Percentiles rank a stretch among this genome's conserved stretches.
phyloP scores from a whole-genome alignment of 2,113 vertebrate genomes.

The Dicentrarchus labrax region DNA sequence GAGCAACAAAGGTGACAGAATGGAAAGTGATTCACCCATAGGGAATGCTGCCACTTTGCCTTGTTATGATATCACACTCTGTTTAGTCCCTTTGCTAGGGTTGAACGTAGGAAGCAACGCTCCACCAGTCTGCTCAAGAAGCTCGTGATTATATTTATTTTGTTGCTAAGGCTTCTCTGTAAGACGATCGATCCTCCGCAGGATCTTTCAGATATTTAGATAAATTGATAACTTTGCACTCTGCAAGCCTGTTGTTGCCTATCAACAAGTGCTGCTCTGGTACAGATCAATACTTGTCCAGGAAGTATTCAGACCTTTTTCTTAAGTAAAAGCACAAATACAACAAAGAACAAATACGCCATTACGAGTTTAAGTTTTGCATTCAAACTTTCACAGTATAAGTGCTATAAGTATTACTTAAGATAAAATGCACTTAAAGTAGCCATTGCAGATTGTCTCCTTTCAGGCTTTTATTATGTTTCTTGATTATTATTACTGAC shows the following conservation, averaged over 20 bases:
- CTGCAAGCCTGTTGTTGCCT: background rate
- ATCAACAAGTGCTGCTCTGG: background rate
- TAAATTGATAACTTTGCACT: background rate
- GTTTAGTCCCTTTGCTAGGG: slow-evolving; percentile 10
- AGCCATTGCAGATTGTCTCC: background rate
- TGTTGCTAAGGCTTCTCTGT: slow-evolving; percentile 36
- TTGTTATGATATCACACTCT: slow-evolving; percentile 54
- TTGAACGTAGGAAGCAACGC: background rate
- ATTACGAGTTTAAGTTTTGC: background rate
- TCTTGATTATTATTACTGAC: background rate
- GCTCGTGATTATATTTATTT: slow-evolving; percentile 34
- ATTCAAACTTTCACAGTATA: background rate
- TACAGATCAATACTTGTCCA: background rate
- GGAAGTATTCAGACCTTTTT: background rate
- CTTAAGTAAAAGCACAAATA: background rate
- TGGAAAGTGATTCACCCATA: slow-evolving; percentile 65
- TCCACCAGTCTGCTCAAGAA: background rate
- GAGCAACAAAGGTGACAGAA: slow-evolving; percentile 54
- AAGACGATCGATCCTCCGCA: slow-evolving; percentile 1
- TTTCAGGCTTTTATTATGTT: background rate
- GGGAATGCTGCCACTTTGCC: slow-evolving; percentile 59
- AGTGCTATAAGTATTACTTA: no score
- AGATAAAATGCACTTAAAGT: no score
- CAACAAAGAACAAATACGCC: background rate
- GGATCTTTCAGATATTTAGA: background rate